Evolutionary conservation across 2,113 vertebrate species (phyloP).

Genomic region (Hassar affinis): DNA sequence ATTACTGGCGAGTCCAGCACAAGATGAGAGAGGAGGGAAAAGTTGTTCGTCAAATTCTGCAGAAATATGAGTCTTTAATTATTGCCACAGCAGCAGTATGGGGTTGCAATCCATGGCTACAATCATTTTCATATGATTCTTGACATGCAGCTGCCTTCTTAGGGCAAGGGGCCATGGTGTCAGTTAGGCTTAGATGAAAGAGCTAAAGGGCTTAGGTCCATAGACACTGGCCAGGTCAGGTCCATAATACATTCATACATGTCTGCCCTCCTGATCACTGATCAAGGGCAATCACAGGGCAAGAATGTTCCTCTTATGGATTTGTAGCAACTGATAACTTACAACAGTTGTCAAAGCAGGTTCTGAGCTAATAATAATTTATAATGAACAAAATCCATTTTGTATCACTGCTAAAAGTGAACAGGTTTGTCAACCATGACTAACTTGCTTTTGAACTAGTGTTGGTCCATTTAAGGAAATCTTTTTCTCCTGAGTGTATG

Average conservation of each 20-base stretch:
- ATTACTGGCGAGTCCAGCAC: constrained; percentile 51
- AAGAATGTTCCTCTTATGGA: constrained; percentile 33
- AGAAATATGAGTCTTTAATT: constrained; percentile 81
- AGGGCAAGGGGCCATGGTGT: constrained; percentile 58
- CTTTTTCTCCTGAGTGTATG: background rate
- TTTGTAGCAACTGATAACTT: constrained; percentile 14
- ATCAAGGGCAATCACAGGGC: constrained; percentile 60
- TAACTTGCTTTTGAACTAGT: constrained; percentile 23
- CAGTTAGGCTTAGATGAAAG: constrained; percentile 73
- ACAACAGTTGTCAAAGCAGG: background rate
- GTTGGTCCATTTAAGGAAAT: background rate
- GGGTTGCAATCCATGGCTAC: constrained; percentile 57
- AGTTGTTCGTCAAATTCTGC: constrained; percentile 73
- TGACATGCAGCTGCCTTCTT: constrained; percentile 68
- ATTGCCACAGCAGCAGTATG: constrained; percentile 69
- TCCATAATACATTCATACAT: constrained; percentile 35
- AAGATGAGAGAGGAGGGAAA: constrained; percentile 37
- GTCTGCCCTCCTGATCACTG: constrained; percentile 30
- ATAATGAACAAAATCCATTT: background rate
- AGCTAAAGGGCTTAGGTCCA: constrained; percentile 59
- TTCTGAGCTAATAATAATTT: background rate
- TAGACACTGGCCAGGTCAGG: constrained; percentile 46
- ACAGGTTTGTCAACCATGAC: constrained; percentile 3
- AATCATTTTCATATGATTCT: constrained; percentile 65
- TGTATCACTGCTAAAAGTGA: background rate